These are phyloP conservation scores for Calyptomena viridis DNA, from an alignment of 2,113 vertebrate species.

Conservation along the genomic window DNA sequence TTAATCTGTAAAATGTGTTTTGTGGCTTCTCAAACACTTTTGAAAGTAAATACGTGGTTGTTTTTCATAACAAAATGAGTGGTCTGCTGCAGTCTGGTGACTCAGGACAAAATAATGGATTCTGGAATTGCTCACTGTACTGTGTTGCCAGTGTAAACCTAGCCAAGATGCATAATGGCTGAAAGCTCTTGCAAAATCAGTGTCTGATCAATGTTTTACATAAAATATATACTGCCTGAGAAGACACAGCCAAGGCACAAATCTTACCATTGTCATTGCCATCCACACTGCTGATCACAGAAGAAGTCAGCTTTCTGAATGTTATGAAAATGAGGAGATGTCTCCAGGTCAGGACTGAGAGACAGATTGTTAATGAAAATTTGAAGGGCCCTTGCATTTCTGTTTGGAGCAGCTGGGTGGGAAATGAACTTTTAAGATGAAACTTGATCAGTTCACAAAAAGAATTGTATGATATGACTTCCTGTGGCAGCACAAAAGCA, in stretches of 20 bases:
- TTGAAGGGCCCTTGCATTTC: neutral
- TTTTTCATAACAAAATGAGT: slow-evolving; percentile 57
- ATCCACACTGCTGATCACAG: neutral
- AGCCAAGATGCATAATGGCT: slow-evolving; percentile 17
- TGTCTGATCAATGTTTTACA: neutral
- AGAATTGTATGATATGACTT: neutral
- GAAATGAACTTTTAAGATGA: slow-evolving; percentile 30
- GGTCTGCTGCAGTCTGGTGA: slow-evolving; percentile 22
- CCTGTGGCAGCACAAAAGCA: neutral
- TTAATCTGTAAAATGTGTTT: slow-evolving; percentile 44
- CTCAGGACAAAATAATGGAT: slow-evolving; percentile 59
- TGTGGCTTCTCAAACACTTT: slow-evolving; percentile 18
- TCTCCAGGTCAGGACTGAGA: slow-evolving; percentile 16
- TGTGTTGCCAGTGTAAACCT: slow-evolving; percentile 43
- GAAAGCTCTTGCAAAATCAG: slow-evolving; percentile 38
- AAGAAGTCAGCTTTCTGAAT: neutral
- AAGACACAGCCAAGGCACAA: neutral
- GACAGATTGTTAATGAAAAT: neutral
- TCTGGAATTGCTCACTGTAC: slow-evolving; percentile 42
- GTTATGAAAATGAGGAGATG: neutral
- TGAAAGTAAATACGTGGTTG: slow-evolving; percentile 24
- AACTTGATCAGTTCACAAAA: neutral
- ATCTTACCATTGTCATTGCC: neutral
- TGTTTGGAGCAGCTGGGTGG: neutral
- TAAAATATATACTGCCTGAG: neutral